phyloP scores from a whole-genome alignment of 2,888 invertebrate species.

The Drosophila differens region DNA sequence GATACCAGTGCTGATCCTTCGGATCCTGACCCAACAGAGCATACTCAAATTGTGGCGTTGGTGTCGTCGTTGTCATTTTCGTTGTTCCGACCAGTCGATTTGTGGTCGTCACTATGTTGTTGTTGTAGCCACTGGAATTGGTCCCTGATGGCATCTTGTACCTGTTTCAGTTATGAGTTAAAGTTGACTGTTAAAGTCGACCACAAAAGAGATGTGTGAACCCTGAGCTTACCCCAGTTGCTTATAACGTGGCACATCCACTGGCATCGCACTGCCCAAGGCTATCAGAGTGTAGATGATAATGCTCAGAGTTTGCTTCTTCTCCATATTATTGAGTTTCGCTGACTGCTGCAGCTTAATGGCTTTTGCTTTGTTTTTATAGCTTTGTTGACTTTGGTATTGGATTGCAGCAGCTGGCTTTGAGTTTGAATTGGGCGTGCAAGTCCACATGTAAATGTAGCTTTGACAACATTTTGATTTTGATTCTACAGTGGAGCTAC shows the following conservation, averaged over 20 bases:
- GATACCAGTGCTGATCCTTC: constrained; percentile 67
- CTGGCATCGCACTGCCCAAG: constrained; percentile 33
- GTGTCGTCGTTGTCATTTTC: neutral
- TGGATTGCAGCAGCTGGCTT: constrained; percentile 39
- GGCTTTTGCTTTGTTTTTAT: constrained; percentile 52
- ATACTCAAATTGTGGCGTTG: constrained; percentile 60
- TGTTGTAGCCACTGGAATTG: constrained; percentile 15
- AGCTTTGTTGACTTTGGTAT: constrained; percentile 31
- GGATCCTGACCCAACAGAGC: constrained; percentile 68
- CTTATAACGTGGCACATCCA: constrained; percentile 48
- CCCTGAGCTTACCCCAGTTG: constrained; percentile 50
- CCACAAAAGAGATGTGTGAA: neutral
- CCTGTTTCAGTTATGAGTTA: neutral
- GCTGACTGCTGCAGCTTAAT: constrained; percentile 45
- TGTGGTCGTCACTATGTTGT: constrained; percentile 4
- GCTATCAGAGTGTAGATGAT: constrained; percentile 29
- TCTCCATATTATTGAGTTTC: constrained; percentile 48
- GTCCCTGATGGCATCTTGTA: constrained; percentile 10
- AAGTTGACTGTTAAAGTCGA: neutral
- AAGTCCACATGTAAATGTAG: constrained; percentile 55
- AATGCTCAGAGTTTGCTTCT: constrained; percentile 27
- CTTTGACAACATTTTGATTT: constrained; percentile 30
- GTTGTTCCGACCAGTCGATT: constrained; percentile 11
- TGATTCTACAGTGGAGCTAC: constrained; percentile 44
- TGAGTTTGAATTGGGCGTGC: constrained; percentile 52